phyloP scores from a whole-genome alignment of 1,140 invertebrate species.

The Trichonephila inaurata region DNA sequence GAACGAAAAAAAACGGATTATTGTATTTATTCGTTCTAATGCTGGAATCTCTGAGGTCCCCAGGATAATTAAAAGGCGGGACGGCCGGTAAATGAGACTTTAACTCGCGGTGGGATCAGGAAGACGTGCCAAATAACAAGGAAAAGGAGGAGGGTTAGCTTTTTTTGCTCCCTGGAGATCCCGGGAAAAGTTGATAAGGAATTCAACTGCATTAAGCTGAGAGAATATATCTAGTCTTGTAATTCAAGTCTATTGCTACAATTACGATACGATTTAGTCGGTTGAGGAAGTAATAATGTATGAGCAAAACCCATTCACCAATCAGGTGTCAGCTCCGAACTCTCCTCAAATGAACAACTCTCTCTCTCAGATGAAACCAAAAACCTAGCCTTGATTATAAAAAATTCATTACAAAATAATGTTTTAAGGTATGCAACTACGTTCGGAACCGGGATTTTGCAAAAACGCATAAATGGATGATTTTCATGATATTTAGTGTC shows the following conservation, averaged over 20 bases:
- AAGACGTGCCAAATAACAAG: slow-evolving; percentile 3
- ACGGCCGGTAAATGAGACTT: slow-evolving; percentile 9
- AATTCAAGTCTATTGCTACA: neutral
- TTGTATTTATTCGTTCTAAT: neutral
- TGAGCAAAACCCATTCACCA: too few relatives aligned
- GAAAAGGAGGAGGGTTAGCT: neutral
- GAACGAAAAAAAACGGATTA: neutral
- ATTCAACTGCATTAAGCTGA: neutral
- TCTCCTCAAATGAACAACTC: too few relatives aligned
- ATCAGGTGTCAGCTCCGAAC: too few relatives aligned
- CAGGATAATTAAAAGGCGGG: neutral
- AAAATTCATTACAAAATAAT: too few relatives aligned
- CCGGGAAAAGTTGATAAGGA: neutral
- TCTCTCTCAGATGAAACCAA: too few relatives aligned
- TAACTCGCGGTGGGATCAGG: neutral
- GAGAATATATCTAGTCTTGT: neutral
- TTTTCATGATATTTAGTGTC: too few relatives aligned
- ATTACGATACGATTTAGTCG: neutral
- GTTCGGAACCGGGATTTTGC: too few relatives aligned
- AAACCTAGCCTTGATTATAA: too few relatives aligned
- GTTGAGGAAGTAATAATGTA: neutral
- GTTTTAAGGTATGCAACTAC: too few relatives aligned
- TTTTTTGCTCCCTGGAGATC: neutral
- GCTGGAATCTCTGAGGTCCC: neutral
- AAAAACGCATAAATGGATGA: too few relatives aligned